Evolutionary conservation across 1,140 invertebrate genomes (phyloP).

Genomic region (Drosophila pseudoobscura): DNA sequence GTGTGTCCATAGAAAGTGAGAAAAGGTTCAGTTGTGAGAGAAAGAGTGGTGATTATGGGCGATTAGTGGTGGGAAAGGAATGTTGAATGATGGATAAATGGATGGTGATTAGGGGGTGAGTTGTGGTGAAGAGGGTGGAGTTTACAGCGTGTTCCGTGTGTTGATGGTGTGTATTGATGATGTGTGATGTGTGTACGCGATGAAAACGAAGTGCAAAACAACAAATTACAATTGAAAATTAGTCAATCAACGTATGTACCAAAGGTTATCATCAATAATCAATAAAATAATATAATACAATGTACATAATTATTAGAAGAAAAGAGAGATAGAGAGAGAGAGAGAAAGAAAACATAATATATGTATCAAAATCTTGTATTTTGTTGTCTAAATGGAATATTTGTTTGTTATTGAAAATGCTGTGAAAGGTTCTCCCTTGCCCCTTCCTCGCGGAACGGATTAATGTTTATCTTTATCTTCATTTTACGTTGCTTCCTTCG

Average conservation of each 20-base stretch:
- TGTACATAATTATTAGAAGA: conserved; percentile 31
- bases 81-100: conserved; percentile 9
- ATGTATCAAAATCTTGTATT: conserved; percentile 32
- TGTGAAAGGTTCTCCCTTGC: no score
- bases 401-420: conserved; percentile 1
- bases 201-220: conserved; percentile 46
- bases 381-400: background rate
- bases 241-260: conserved; percentile 30
- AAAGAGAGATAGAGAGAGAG: conserved; percentile 40
- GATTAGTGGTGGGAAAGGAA: background rate
- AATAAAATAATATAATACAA: conserved; percentile 29
- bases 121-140: conserved; percentile 8
- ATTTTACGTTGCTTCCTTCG: background rate
- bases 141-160: conserved; percentile 28
- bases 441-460: no score
- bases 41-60: conserved; percentile 4
- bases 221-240: conserved; percentile 52
- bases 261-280: conserved; percentile 19
- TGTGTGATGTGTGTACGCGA: conserved; percentile 23
- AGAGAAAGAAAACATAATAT: conserved; percentile 27
- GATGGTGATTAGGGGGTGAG: conserved; percentile 4
- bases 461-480: no score
- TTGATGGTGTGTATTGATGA: conserved; percentile 27
- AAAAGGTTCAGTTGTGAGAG: background rate
- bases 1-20: background rate